Base-by-base conservation (phyloP, 1,140 invertebrate species). In the Polypedilum pembai region DNA sequence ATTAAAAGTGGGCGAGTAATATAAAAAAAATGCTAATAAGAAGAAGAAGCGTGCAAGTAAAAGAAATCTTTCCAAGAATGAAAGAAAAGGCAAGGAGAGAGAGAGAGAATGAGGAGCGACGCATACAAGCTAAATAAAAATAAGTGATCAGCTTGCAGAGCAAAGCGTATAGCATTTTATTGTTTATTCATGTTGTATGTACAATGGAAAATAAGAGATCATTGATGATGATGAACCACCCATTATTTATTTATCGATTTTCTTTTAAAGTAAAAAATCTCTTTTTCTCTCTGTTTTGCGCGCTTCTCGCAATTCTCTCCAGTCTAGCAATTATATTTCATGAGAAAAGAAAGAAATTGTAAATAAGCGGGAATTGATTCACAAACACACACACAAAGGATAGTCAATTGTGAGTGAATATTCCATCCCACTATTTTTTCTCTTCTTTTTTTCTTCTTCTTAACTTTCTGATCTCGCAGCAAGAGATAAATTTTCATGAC, bases 401-500 rank as follows among this genome's bases (percentile, higher is more conserved):
- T 56, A 56, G 45, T 56, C 45, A 56, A 56, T 56, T 56, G 45
- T 56, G 45, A 56, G 45, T 56, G 45, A 56, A 56, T 56, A 56
- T 56, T 56, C 45, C 45, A 56, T 56, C 45, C 45, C 45, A 56
- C 45, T 56, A 56, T 56, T 56, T 56, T 56, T 56, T n/a, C 15
- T 12, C 15, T 45, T 8, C 5, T 7, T 41, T 41, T 45, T 15
- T 7, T 45, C 41, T 56, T 56, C 45, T 56, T 56, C 8, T 56
- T 56, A 0, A n/a, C 45, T 56, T 15, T 45, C 45, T 56, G 45
- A 56, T 56, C 45, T 56, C 45, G 12, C 45, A n/a, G 45, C 45
- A 56, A 56, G 45, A 56, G 45, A 56, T 56, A 56, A 56, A 56
- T 56, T 56, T 56, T 56, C 45, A 56, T 56, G 45, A 56, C 45